Evolutionary conservation across 2,113 vertebrate genomes (phyloP).

Genomic region (Solenodon paradoxus): DNA sequence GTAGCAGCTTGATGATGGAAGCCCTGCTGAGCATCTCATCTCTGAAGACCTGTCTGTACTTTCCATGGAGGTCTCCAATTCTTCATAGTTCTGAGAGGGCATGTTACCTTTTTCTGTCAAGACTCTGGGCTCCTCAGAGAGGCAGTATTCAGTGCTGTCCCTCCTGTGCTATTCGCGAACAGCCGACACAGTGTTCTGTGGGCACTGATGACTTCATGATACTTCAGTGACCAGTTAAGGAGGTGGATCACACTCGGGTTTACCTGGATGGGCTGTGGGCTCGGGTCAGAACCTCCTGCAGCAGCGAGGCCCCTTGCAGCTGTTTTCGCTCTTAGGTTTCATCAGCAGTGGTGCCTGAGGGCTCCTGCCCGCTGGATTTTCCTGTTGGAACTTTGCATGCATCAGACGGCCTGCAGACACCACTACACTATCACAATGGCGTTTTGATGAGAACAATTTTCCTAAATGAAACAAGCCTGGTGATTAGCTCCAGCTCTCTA

Average conservation of each 20-base stretch:
- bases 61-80: not conserved
- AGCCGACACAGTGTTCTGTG: not conserved
- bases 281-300: not conserved
- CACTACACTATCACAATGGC: constrained; percentile 10
- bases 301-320: not conserved
- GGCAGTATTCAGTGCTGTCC: not conserved
- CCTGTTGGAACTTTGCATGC: not conserved
- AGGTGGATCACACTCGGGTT: not conserved
- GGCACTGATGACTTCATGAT: not conserved
- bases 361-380: not conserved
- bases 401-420: not conserved
- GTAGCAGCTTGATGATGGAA: not conserved
- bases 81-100: not conserved
- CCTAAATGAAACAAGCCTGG: constrained; percentile 52
- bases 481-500: constrained; percentile 32
- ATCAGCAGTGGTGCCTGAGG: not conserved
- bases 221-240: not conserved
- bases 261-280: not conserved
- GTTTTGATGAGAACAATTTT: constrained; percentile 54
- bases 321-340: not conserved
- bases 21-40: not conserved
- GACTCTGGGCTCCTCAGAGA: not conserved
- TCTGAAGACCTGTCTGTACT: not conserved
- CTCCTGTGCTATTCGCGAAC: not conserved
- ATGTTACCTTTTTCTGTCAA: not conserved